Percentiles rank a stretch among this genome's conserved stretches.
phyloP scores from a whole-genome alignment of 2,113 vertebrate genomes.

The Corythaeola cristata region DNA sequence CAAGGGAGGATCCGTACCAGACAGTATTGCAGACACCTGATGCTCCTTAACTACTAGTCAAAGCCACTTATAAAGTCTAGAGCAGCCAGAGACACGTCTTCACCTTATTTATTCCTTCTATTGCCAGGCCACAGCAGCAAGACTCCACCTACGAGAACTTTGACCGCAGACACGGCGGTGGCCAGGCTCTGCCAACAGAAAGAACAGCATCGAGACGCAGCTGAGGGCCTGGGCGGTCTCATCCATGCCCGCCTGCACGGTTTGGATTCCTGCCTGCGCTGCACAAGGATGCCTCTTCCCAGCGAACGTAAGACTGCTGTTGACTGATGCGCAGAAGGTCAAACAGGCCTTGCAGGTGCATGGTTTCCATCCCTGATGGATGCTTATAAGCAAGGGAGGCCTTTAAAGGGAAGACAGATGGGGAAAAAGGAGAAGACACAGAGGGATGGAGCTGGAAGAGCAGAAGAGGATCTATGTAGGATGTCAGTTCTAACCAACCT shows the following conservation, averaged over 20 bases:
- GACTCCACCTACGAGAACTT: conserved; percentile 78
- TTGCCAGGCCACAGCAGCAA: conserved; percentile 63
- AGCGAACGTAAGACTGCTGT: fast-evolving
- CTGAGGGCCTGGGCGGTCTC: neutral
- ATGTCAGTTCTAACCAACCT: neutral
- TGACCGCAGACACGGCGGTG: neutral
- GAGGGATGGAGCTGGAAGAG: neutral
- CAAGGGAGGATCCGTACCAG: fast-evolving
- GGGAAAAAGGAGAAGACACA: neutral
- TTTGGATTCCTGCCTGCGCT: fast-evolving
- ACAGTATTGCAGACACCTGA: fast-evolving
- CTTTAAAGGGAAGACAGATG: neutral
- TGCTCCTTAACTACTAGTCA: no score
- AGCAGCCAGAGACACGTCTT: neutral
- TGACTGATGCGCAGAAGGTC: neutral
- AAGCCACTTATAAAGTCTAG: neutral
- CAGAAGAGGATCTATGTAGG: neutral
- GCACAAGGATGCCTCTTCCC: neutral
- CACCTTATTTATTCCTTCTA: neutral
- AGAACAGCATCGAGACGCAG: neutral
- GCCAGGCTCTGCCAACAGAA: neutral
- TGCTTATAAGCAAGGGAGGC: neutral
- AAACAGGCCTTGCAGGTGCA: neutral
- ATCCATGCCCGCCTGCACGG: fast-evolving
- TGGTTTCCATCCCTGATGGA: neutral